Percentiles rank a stretch among this genome's conserved stretches.
Conservation (phyloP, 2,888 invertebrate species). For the Odiellus spinosus region DNA sequence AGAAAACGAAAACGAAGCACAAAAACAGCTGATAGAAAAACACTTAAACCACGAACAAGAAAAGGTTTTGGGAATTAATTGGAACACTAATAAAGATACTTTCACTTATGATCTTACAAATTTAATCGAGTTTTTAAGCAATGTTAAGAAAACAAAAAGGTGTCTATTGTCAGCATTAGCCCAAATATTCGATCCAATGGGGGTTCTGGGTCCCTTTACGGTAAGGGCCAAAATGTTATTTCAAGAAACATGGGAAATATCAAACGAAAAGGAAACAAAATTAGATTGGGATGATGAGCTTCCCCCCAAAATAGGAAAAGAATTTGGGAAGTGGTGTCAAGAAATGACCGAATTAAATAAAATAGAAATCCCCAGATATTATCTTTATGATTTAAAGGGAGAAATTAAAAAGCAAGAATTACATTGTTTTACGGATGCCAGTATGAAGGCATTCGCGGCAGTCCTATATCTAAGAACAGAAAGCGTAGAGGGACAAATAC, state of each 20-base stretch:
- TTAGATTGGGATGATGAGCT: slow-evolving; percentile 20
- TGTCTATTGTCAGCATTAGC: too few species aligned
- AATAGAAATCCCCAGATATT: slow-evolving; percentile 8
- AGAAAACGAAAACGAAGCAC: too few species aligned
- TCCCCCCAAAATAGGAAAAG: slow-evolving; percentile 4
- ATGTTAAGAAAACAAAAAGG: too few species aligned
- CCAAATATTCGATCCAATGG: slow-evolving; percentile 15
- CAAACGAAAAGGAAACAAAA: background rate
- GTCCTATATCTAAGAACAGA: slow-evolving; percentile 14
- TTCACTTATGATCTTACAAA: too few species aligned
- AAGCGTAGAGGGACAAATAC: too few species aligned
- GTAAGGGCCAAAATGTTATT: slow-evolving; percentile 19
- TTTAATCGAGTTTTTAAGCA: too few species aligned
- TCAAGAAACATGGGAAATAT: slow-evolving; percentile 20
- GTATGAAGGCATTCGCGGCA: slow-evolving; percentile 17
- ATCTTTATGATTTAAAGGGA: background rate
- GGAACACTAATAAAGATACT: too few species aligned
- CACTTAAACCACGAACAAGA: too few species aligned
- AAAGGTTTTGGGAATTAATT: too few species aligned
- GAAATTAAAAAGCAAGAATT: slow-evolving; percentile 4
- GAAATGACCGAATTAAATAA: background rate
- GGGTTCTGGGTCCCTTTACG: slow-evolving; percentile 12
- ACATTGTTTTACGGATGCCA: slow-evolving; percentile 20
- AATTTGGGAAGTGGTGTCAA: background rate
- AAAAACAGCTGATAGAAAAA: too few species aligned